A percentile compares a stretch with the other conserved stretches of the same genome.
Conservation (phyloP, 2,113 vertebrate species). For the Tautogolabrus adspersus region DNA sequence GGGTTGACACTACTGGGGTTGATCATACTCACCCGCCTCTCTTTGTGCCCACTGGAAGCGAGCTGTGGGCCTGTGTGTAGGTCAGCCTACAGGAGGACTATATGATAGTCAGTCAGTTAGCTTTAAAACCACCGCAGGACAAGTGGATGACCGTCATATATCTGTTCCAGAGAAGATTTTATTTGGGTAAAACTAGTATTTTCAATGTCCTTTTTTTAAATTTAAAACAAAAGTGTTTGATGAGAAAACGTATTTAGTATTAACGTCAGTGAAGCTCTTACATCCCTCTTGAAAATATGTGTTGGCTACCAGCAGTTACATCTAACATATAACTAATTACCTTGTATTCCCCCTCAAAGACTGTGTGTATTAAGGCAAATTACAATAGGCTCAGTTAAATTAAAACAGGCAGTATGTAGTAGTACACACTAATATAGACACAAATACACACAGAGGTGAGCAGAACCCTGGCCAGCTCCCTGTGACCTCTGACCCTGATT, state of each 20-base stretch:
- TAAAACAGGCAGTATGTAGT: too few species aligned
- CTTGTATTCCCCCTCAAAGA: too few species aligned
- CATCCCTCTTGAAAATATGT: too few species aligned
- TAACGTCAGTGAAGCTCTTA: too few species aligned
- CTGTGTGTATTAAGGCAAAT: too few species aligned
- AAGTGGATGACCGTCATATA: not conserved
- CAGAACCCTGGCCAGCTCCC: conserved; percentile 21
- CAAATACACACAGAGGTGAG: conserved; percentile 14
- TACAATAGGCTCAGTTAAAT: too few species aligned
- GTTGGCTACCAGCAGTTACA: too few species aligned
- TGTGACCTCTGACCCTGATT: conserved; percentile 40
- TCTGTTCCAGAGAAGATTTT: conserved; percentile 9
- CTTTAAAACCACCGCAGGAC: conserved; percentile 2
- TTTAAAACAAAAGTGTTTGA: too few species aligned
- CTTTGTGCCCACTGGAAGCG: conserved; percentile 66
- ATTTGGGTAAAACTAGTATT: too few species aligned
- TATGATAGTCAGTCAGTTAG: conserved; percentile 11
- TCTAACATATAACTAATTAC: too few species aligned
- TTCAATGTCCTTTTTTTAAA: too few species aligned
- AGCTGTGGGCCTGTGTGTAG: conserved; percentile 49
- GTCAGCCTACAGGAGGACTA: conserved; percentile 53
- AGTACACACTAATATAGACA: not conserved
- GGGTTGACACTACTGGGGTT: conserved; percentile 80
- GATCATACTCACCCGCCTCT: conserved; percentile 80
- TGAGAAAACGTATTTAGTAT: too few species aligned